Evolutionary conservation across 1,140 invertebrate species (phyloP).

Genomic region (Cheumatopsyche charites): DNA sequence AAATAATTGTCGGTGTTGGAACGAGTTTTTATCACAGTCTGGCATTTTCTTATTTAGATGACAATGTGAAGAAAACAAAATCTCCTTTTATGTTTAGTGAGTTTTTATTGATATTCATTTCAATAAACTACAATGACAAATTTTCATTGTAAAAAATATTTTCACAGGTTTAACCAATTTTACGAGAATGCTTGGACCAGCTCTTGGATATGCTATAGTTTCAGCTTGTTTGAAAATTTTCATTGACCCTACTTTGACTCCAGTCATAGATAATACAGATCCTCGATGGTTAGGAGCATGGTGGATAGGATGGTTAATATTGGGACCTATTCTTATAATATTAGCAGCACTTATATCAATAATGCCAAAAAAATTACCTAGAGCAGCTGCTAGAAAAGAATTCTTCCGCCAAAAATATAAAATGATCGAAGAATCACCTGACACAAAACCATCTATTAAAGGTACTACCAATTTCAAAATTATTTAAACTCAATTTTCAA

Average conservation of each 20-base stretch:
- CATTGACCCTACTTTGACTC: constrained; percentile 71
- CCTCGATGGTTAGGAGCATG: constrained; percentile 79
- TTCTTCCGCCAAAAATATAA: constrained; percentile 58
- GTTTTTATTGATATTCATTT: constrained; percentile 37
- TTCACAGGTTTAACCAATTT: constrained; percentile 70
- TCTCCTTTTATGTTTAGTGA: constrained; percentile 69
- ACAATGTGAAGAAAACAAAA: constrained; percentile 72
- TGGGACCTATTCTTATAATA: constrained; percentile 68
- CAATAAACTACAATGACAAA: not conserved
- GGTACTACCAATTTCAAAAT: too few relatives aligned
- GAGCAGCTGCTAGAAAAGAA: constrained; percentile 64
- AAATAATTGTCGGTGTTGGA: constrained; percentile 70
- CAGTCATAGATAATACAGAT: constrained; percentile 71
- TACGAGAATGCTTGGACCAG: constrained; percentile 73
- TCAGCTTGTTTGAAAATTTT: constrained; percentile 73
- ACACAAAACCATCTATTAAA: constrained; percentile 51
- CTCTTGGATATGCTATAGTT: constrained; percentile 72
- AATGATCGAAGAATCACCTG: constrained; percentile 51
- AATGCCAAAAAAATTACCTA: constrained; percentile 70
- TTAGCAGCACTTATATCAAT: constrained; percentile 68
- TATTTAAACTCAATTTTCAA: too few relatives aligned
- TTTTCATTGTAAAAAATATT: constrained; percentile 20
- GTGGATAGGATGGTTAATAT: constrained; percentile 80
- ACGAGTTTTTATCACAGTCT: constrained; percentile 69
- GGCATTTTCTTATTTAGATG: constrained; percentile 72